phyloP scores from a whole-genome alignment of 2,113 vertebrate genomes.

The Cebidichthys violaceus region DNA sequence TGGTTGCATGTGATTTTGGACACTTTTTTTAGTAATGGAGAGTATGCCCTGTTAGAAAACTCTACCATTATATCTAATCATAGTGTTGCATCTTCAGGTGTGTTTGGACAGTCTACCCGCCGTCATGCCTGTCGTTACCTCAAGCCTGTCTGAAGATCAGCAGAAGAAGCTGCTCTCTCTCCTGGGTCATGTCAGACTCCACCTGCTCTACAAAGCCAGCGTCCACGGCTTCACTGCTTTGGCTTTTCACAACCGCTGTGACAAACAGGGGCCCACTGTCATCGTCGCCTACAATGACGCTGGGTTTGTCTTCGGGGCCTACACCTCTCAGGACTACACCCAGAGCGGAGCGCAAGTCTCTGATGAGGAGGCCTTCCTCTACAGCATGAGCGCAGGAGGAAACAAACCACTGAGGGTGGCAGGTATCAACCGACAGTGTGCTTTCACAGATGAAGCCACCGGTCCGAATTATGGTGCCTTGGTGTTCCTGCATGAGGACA shows the following conservation, averaged over 20 bases:
- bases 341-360: background rate
- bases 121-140: conserved; percentile 60
- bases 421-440: background rate
- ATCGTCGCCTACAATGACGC: conserved; percentile 56
- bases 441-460: conserved; percentile 21
- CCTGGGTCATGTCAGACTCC: conserved; percentile 46
- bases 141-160: conserved; percentile 55
- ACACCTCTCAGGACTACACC: conserved; percentile 61
- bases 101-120: background rate
- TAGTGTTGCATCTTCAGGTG: background rate
- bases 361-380: conserved; percentile 58
- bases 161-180: conserved; percentile 59
- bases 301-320: conserved; percentile 67
- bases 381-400: conserved; percentile 30
- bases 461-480: conserved; percentile 61
- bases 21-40: background rate
- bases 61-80: background rate
- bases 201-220: conserved; percentile 72
- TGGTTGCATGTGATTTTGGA: no score
- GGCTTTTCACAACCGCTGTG: conserved; percentile 62
- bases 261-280: conserved; percentile 64
- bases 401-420: conserved; percentile 29
- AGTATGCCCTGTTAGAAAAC: background rate
- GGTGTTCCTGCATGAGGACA: conserved; percentile 38
- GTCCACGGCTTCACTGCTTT: conserved; percentile 56